Percentiles rank a stretch among this genome's conserved stretches.
phyloP scores from a whole-genome alignment of 2,797 vertebrate species.

The Enteromius argenteus region DNA sequence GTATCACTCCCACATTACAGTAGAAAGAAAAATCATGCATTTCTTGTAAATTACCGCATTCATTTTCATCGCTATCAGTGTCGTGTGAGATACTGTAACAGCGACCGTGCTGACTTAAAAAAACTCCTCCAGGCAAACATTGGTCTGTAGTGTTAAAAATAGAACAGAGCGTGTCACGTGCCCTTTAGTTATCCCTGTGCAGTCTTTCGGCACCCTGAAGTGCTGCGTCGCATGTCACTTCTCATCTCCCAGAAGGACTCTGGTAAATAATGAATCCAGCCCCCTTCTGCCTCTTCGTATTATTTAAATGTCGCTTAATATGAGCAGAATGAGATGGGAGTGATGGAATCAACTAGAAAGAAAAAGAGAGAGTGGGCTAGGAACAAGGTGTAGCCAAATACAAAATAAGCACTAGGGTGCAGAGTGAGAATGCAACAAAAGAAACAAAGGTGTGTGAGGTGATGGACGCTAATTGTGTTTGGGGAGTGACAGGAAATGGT shows the following conservation, averaged over 20 bases:
- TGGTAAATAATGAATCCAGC: slow-evolving; percentile 58
- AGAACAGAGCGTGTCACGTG: slow-evolving; percentile 53
- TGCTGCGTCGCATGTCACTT: slow-evolving; percentile 52
- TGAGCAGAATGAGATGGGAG: slow-evolving; percentile 25
- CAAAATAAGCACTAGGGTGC: not conserved
- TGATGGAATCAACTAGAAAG: slow-evolving; percentile 29
- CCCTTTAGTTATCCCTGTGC: slow-evolving; percentile 49
- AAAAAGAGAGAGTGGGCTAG: slow-evolving; percentile 9
- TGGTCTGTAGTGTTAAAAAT: slow-evolving; percentile 55
- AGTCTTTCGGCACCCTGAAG: slow-evolving; percentile 53
- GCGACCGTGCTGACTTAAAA: slow-evolving; percentile 35
- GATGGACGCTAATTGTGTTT: not conserved
- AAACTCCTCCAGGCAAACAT: slow-evolving; percentile 37
- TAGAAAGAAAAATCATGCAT: not conserved
- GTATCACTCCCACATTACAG: not conserved
- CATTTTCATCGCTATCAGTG: slow-evolving; percentile 18
- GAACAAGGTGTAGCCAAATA: slow-evolving; percentile 1
- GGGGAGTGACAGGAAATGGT: slow-evolving; percentile 15
- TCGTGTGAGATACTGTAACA: slow-evolving; percentile 36
- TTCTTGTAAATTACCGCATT: slow-evolving; percentile 15
- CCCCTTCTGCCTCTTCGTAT: slow-evolving; percentile 49
- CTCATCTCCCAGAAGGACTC: slow-evolving; percentile 50
- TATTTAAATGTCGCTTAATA: slow-evolving; percentile 55
- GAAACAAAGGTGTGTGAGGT: not conserved
- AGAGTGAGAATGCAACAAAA: slow-evolving; percentile 9